Evolutionary conservation across 2,113 vertebrate species (phyloP).

Genomic region (Sinocyclocheilus rhinocerous): DNA sequence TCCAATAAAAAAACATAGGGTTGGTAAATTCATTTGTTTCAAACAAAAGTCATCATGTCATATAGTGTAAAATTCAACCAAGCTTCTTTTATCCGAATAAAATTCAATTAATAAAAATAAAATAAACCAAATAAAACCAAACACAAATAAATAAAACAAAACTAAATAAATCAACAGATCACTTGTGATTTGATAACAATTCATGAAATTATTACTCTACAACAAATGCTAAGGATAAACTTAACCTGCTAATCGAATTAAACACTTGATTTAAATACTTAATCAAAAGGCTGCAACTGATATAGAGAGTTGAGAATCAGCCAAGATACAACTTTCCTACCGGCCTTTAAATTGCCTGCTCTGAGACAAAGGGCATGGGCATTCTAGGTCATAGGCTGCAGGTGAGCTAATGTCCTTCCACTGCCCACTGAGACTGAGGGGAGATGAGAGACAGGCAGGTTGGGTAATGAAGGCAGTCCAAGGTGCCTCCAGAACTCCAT

Average conservation of each 20-base stretch:
- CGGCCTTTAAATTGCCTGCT: constrained; percentile 55
- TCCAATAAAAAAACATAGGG: constrained; percentile 86
- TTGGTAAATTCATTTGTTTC: constrained; percentile 59
- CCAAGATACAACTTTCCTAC: constrained; percentile 59
- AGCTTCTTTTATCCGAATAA: constrained; percentile 2
- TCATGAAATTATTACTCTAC: constrained; percentile 82
- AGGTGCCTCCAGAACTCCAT: constrained; percentile 52
- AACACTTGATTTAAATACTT: constrained; percentile 82
- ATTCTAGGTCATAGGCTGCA: constrained; percentile 66
- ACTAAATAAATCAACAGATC: too few relatives aligned
- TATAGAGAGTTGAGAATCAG: constrained; percentile 62
- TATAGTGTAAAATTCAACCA: not conserved
- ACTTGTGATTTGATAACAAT: constrained; percentile 73
- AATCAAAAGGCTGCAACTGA: constrained; percentile 76
- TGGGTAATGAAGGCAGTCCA: constrained; percentile 56
- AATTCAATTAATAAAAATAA: constrained; percentile 55
- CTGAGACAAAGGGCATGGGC: constrained; percentile 50
- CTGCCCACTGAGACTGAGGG: constrained; percentile 52
- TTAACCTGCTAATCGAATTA: constrained; percentile 87
- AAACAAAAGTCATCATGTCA: constrained; percentile 6
- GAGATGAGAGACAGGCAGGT: constrained; percentile 45
- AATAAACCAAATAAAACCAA: too few relatives aligned
- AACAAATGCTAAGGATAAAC: constrained; percentile 85
- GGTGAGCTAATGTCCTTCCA: constrained; percentile 61
- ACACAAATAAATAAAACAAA: too few relatives aligned